phyloP scores from a whole-genome alignment of 2,888 invertebrate genomes.

The Mimumesa dahlbomi region DNA sequence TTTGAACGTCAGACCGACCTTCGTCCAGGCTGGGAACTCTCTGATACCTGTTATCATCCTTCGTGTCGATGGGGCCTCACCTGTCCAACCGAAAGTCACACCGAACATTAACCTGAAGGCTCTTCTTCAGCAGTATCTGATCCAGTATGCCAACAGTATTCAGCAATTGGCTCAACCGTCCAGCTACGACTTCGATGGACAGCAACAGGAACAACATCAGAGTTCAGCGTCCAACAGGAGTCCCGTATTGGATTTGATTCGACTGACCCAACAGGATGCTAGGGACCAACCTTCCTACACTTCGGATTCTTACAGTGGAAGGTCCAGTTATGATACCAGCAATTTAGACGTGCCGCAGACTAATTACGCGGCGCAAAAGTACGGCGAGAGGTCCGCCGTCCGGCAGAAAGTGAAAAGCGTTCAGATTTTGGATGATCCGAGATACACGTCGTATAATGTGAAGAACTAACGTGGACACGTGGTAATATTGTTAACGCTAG shows the following conservation, averaged over 20 bases:
- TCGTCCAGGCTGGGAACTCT: conserved; percentile 76
- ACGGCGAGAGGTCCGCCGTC: conserved; percentile 44
- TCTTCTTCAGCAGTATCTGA: conserved; percentile 74
- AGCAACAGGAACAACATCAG: no score
- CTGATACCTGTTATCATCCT: conserved; percentile 78
- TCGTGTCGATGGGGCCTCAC: conserved; percentile 75
- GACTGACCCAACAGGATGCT: conserved; percentile 65
- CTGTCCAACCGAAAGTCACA: conserved; percentile 66
- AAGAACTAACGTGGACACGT: conserved; percentile 49
- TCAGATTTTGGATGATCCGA: conserved; percentile 75
- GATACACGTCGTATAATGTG: conserved; percentile 63
- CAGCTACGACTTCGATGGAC: conserved; percentile 63
- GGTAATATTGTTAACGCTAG: no score
- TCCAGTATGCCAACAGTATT: conserved; percentile 73
- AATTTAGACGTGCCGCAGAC: conserved; percentile 24
- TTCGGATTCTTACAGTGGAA: conserved; percentile 37
- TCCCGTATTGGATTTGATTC: conserved; percentile 71
- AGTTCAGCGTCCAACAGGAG: conserved; percentile 32
- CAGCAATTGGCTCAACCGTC: conserved; percentile 64
- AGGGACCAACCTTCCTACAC: conserved; percentile 21
- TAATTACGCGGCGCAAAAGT: conserved; percentile 28
- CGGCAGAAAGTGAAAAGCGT: conserved; percentile 75
- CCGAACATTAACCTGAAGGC: conserved; percentile 77
- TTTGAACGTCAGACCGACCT: conserved; percentile 77
- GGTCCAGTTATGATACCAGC: conserved; percentile 53